Percentiles rank a stretch among this genome's conserved stretches.
Conservation (phyloP, 2,888 invertebrate genomes). For the Aleiodes leptofemur region DNA sequence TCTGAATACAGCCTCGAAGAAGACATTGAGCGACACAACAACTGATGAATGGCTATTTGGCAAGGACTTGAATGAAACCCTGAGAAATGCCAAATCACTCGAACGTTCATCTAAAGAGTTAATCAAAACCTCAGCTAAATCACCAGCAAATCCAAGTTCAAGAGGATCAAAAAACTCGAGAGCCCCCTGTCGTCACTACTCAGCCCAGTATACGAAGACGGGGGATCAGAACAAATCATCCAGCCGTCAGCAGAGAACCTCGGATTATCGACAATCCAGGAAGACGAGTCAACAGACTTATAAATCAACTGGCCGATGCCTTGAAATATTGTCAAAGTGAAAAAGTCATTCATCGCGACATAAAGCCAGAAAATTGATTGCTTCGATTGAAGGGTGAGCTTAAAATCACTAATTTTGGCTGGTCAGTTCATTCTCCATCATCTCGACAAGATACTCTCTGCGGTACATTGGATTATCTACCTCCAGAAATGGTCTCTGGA, state of each 20-base stretch:
- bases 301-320: slow-evolving; percentile 91
- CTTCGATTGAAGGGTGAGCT: slow-evolving; percentile 89
- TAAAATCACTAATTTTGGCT: slow-evolving; percentile 98
- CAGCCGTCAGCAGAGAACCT: no score
- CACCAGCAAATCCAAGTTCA: background rate
- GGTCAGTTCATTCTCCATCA: slow-evolving; percentile 97
- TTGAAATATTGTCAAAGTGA: slow-evolving; percentile 92
- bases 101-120: background rate
- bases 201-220: no score
- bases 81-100: background rate
- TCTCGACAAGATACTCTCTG: slow-evolving; percentile 93
- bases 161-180: background rate
- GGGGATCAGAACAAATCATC: no score
- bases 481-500: slow-evolving; percentile 97
- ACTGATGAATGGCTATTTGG: slow-evolving; percentile 12
- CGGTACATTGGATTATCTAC: slow-evolving; percentile 96
- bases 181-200: no score
- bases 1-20: no score
- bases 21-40: background rate
- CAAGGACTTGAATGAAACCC: background rate
- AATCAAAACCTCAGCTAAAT: background rate
- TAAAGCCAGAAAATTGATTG: slow-evolving; percentile 96
- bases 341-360: slow-evolving; percentile 95
- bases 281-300: slow-evolving; percentile 58
- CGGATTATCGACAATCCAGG: no score